Conservation (phyloP, 2,797 vertebrate genomes). For the Pelochelys cantorii region DNA sequence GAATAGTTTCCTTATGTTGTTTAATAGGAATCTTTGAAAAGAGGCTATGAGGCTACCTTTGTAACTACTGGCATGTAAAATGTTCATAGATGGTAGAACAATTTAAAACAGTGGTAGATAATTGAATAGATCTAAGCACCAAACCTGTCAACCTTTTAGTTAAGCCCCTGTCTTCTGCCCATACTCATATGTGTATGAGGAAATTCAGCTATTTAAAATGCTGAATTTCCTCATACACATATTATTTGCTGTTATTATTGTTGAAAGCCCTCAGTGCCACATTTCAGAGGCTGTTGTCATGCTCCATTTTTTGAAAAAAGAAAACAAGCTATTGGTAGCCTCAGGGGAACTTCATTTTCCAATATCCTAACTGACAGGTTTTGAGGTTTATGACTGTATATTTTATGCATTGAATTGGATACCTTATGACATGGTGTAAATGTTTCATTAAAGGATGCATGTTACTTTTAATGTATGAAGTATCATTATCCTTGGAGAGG, state of each 20-base stretch:
- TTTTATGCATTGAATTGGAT: conserved; percentile 32
- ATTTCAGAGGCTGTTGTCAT: conserved; percentile 7
- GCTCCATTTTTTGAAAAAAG: not conserved
- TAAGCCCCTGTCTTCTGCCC: not conserved
- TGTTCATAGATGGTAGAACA: not conserved
- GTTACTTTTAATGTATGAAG: not conserved
- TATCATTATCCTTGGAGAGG: not conserved
- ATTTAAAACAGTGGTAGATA: not conserved
- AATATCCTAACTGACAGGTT: conserved; percentile 27
- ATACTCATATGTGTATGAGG: too few species aligned
- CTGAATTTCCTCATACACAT: not conserved
- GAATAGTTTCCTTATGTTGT: rapidly evolving
- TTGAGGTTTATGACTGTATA: conserved; percentile 4
- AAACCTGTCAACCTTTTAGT: not conserved
- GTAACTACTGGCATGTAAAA: not conserved
- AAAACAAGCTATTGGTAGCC: not conserved
- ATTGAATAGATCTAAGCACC: not conserved
- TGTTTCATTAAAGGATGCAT: conserved; percentile 25
- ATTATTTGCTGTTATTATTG: conserved; percentile 16
- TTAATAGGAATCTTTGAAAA: not conserved
- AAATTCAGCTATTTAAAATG: conserved; percentile 7
- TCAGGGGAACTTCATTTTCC: not conserved
- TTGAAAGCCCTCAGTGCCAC: not conserved
- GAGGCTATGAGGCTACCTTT: rapidly evolving
- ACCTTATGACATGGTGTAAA: not conserved